These are phyloP conservation scores for Bombylius major DNA, from an alignment of 2,888 invertebrate genomes.

Conservation along the genomic window DNA sequence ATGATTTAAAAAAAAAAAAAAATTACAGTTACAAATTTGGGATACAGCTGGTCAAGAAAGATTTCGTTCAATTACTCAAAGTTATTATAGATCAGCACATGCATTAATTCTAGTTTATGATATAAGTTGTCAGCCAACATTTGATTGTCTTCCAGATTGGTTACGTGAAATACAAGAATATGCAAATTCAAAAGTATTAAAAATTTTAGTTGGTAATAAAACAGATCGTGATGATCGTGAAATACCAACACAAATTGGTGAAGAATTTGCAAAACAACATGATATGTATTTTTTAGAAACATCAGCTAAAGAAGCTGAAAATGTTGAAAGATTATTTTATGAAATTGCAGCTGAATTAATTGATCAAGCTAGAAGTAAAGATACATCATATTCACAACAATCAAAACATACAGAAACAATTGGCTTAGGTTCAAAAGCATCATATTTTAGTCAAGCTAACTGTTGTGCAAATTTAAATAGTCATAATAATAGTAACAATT, in stretches of 20 bases:
- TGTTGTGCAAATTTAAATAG: constrained; percentile 18
- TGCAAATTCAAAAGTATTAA: constrained; percentile 85
- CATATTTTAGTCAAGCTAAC: constrained; percentile 18
- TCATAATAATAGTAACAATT: constrained; percentile 3
- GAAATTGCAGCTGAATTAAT: constrained; percentile 90
- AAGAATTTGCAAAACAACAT: constrained; percentile 89
- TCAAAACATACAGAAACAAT: constrained; percentile 16
- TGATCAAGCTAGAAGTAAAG: constrained; percentile 83
- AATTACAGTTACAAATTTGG: constrained; percentile 88
- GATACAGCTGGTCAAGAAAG: constrained; percentile 96
- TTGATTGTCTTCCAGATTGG: constrained; percentile 96
- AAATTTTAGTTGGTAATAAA: constrained; percentile 96
- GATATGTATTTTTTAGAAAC: constrained; percentile 98
- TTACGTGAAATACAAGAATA: constrained; percentile 94
- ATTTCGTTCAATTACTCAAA: constrained; percentile 95
- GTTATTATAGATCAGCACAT: constrained; percentile 94
- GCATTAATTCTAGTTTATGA: constrained; percentile 95
- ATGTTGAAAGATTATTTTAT: constrained; percentile 92
- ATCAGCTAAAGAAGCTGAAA: constrained; percentile 94
- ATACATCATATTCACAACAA: constrained; percentile 24
- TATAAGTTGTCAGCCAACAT: constrained; percentile 94
- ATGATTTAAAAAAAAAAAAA: neutral
- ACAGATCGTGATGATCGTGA: constrained; percentile 93
- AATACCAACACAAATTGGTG: constrained; percentile 79
- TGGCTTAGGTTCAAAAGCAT: constrained; percentile 17